phyloP scores from a whole-genome alignment of 2,888 invertebrate species.

The Trachelus iudaicus region DNA sequence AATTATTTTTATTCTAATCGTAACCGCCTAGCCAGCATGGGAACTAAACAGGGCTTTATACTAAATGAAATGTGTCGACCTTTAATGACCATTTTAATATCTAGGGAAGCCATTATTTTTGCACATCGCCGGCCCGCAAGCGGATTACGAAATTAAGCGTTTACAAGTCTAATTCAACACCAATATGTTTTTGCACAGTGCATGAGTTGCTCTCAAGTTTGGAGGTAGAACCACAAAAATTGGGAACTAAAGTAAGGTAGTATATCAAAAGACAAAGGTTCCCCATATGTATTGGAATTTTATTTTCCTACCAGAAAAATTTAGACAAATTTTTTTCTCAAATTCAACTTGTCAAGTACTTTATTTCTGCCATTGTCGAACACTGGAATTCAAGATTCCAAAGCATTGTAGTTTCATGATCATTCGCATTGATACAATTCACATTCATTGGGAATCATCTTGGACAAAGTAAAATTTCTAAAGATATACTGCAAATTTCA shows the following conservation, averaged over 20 bases:
- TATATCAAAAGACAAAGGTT: not conserved
- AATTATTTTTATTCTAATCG: not conserved
- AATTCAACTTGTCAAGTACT: not conserved
- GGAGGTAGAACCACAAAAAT: conserved; percentile 45
- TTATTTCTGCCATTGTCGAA: not conserved
- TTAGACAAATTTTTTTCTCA: not conserved
- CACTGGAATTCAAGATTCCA: not conserved
- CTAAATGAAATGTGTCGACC: not conserved
- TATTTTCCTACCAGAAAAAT: not conserved
- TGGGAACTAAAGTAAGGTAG: conserved; percentile 44
- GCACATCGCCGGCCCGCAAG: not conserved
- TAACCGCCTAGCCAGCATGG: not conserved
- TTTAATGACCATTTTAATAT: not conserved
- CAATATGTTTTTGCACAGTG: conserved; percentile 49
- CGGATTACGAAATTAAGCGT: conserved; percentile 29
- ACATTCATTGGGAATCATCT: not conserved
- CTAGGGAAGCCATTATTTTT: not conserved
- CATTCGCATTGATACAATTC: not conserved
- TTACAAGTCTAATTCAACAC: conserved; percentile 27
- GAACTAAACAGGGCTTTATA: not conserved
- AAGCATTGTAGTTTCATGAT: not conserved
- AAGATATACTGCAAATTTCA: too few relatives aligned
- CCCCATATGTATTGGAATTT: not conserved
- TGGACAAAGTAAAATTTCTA: too few relatives aligned
- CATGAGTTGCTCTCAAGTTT: conserved; percentile 53